Evolutionary conservation across 2,888 invertebrate genomes (phyloP).

Genomic region (Erebia ligea): DNA sequence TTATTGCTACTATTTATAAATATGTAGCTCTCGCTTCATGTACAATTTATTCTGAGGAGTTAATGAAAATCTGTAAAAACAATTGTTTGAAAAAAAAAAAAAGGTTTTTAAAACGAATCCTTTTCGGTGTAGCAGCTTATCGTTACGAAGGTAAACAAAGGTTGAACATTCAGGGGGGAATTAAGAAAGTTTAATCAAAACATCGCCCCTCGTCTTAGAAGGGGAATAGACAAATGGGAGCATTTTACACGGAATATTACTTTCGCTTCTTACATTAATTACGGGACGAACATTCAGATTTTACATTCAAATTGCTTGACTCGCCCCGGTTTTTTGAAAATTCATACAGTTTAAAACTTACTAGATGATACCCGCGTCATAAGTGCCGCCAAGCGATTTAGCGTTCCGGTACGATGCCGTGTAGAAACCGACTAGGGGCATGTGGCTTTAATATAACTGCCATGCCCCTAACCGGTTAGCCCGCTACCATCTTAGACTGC

Average conservation of each 20-base stretch:
- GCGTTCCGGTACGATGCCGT: too few species aligned
- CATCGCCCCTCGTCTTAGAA: conserved; percentile 42
- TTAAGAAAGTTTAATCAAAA: conserved; percentile 78
- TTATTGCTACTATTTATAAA: too few species aligned
- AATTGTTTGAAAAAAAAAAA: conserved; percentile 1
- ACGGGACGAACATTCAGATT: background rate
- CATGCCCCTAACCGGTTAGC: too few species aligned
- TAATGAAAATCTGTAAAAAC: background rate
- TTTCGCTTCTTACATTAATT: conserved; percentile 2
- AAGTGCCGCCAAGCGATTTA: too few species aligned
- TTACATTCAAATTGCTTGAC: background rate
- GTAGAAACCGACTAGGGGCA: too few species aligned
- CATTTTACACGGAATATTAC: conserved; percentile 27
- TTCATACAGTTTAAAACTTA: too few species aligned
- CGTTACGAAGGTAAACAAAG: conserved; percentile 44
- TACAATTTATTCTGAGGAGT: background rate
- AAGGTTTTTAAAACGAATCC: conserved; percentile 43
- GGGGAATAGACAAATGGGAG: conserved; percentile 28
- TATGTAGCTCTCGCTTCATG: too few species aligned
- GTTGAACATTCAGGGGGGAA: conserved; percentile 47
- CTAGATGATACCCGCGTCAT: too few species aligned
- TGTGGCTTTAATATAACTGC: too few species aligned
- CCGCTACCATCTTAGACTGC: too few species aligned
- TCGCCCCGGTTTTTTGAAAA: too few species aligned
- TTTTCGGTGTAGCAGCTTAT: conserved; percentile 41